A percentile compares a stretch with the other conserved stretches of the same genome.
These are phyloP conservation scores for Vombatus ursinus DNA, from an alignment of 2,113 vertebrate species.

Conservation along the genomic window DNA sequence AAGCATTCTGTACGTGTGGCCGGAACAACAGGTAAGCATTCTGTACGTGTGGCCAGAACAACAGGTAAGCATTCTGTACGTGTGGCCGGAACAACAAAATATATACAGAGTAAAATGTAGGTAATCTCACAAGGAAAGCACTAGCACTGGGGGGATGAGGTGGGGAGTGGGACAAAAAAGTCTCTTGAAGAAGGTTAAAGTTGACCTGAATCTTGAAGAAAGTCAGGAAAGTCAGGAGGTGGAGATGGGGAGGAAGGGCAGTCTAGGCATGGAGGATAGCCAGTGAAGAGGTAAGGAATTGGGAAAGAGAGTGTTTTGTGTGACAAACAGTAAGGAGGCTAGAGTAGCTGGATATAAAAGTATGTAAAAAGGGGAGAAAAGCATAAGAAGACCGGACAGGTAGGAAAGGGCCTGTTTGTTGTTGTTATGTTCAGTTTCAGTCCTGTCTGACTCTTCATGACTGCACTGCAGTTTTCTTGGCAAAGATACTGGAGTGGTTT, in stretches of 20 bases:
- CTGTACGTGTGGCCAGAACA: too few relatives aligned
- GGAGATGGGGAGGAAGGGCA: background rate
- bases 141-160: background rate
- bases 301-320: background rate
- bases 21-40: too few relatives aligned
- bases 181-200: background rate
- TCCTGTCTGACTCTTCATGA: background rate
- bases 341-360: background rate
- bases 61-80: too few relatives aligned
- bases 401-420: background rate
- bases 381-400: background rate
- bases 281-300: background rate
- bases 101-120: background rate
- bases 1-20: too few relatives aligned
- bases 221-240: background rate
- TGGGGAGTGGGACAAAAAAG: background rate
- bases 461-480: too few relatives aligned
- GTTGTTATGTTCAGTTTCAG: background rate
- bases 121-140: background rate
- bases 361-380: background rate
- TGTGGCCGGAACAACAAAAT: too few relatives aligned
- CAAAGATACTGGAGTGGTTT: background rate
- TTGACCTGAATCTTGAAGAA: background rate
- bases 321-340: background rate
- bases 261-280: background rate